A percentile compares a stretch with the other conserved stretches of the same genome.
phyloP scores from a whole-genome alignment of 2,113 vertebrate genomes.

The Cettia cetti region DNA sequence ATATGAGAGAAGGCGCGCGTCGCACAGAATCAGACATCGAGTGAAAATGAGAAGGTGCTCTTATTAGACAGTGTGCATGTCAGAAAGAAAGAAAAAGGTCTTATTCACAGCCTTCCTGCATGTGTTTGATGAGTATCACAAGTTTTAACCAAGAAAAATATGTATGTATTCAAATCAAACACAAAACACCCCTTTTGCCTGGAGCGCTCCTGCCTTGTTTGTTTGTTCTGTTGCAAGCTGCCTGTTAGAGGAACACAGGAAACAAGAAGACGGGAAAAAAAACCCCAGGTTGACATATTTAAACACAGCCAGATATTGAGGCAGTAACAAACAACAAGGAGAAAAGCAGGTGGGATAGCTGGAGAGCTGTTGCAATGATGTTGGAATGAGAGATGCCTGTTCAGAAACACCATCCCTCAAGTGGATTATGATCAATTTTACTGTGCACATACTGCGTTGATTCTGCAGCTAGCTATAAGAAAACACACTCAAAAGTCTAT shows the following conservation, averaged over 20 bases:
- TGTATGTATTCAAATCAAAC: constrained; percentile 67
- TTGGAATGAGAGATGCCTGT: background rate
- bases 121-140: constrained; percentile 56
- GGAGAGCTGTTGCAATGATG: background rate
- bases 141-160: constrained; percentile 60
- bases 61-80: background rate
- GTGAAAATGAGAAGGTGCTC: constrained; percentile 37
- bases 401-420: background rate
- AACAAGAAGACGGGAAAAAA: background rate
- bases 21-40: background rate
- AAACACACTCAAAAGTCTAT: background rate
- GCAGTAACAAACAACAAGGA: background rate
- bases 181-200: constrained; percentile 46
- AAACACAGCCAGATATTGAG: background rate
- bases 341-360: background rate
- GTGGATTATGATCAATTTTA: background rate
- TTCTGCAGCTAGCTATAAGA: background rate
- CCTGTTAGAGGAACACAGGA: constrained; percentile 47
- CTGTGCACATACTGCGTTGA: background rate
- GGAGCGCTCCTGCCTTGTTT: constrained; percentile 23
- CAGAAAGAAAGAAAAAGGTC: constrained; percentile 14
- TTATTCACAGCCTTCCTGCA: constrained; percentile 26
- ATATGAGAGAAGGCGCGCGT: background rate
- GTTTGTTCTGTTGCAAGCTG: constrained; percentile 55
- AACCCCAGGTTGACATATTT: constrained; percentile 1